Evolutionary conservation across 2,888 invertebrate genomes (phyloP).

Genomic region (Spilosoma lubricipeda): DNA sequence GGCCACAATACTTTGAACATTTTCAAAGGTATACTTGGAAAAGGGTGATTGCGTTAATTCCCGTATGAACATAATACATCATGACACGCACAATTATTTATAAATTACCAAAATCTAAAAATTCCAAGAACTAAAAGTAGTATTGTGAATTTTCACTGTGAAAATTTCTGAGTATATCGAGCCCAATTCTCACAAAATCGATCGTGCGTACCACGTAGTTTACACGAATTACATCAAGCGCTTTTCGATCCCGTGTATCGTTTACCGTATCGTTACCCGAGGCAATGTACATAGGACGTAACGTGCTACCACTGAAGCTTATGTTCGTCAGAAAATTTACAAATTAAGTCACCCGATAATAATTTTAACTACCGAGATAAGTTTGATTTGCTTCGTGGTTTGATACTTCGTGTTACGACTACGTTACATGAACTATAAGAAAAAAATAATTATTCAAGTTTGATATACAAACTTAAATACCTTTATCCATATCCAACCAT

Average conservation of each 20-base stretch:
- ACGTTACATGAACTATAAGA: too few species aligned
- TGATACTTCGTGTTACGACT: neutral
- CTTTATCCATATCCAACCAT: too few species aligned
- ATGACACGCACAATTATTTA: neutral
- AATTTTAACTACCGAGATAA: too few species aligned
- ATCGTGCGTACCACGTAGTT: neutral
- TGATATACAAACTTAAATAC: too few species aligned
- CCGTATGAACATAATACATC: neutral
- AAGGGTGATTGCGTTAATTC: neutral
- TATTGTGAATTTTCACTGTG: neutral
- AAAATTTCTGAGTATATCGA: conserved; percentile 4
- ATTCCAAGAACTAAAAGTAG: neutral
- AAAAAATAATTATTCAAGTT: too few species aligned
- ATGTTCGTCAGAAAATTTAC: neutral
- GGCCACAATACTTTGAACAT: too few species aligned
- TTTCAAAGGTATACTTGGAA: neutral
- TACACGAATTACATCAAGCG: neutral
- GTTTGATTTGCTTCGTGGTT: too few species aligned
- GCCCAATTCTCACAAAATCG: neutral
- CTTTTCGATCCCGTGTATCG: neutral
- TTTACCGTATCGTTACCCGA: neutral
- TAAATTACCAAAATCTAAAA: neutral
- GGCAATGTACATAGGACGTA: neutral
- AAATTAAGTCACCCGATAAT: neutral
- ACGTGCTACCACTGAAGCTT: neutral